Percentiles rank a stretch among this genome's conserved stretches.
Conservation (phyloP, 2,797 vertebrate genomes). For the Hydrolagus colliei region DNA sequence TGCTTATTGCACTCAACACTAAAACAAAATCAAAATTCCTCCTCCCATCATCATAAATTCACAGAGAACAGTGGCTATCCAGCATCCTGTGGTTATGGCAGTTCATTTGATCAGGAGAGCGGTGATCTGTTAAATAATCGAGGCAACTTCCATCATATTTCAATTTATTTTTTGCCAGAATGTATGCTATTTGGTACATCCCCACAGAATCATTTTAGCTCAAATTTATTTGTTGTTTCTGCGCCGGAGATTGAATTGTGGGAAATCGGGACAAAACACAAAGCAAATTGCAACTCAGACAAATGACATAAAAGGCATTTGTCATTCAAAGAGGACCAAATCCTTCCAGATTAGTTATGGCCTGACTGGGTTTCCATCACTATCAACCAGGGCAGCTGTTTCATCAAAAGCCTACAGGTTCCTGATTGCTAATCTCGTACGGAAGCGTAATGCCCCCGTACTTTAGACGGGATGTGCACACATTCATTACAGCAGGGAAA, state of each 20-base stretch:
- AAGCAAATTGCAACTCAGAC: conserved; percentile 1
- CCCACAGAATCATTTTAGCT: background rate
- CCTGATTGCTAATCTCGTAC: background rate
- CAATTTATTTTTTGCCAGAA: background rate
- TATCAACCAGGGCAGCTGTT: background rate
- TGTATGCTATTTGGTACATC: background rate
- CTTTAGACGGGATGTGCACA: background rate
- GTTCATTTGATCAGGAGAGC: background rate
- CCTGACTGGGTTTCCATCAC: background rate
- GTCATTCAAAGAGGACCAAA: background rate
- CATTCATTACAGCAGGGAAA: no score
- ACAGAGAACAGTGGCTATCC: background rate
- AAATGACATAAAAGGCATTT: background rate
- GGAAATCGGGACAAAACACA: background rate
- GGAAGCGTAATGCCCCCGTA: background rate
- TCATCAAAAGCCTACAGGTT: background rate
- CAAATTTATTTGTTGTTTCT: conserved; percentile 10
- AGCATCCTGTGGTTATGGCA: background rate
- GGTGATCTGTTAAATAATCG: conserved; percentile 7
- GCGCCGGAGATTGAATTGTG: conserved; percentile 21
- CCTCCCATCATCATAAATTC: background rate
- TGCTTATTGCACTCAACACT: background rate
- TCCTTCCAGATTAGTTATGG: conserved; percentile 3
- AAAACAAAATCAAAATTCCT: background rate
- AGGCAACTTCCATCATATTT: background rate